These are phyloP conservation scores for Hestina assimilis DNA, from an alignment of 1,140 invertebrate genomes.

Conservation along the genomic window DNA sequence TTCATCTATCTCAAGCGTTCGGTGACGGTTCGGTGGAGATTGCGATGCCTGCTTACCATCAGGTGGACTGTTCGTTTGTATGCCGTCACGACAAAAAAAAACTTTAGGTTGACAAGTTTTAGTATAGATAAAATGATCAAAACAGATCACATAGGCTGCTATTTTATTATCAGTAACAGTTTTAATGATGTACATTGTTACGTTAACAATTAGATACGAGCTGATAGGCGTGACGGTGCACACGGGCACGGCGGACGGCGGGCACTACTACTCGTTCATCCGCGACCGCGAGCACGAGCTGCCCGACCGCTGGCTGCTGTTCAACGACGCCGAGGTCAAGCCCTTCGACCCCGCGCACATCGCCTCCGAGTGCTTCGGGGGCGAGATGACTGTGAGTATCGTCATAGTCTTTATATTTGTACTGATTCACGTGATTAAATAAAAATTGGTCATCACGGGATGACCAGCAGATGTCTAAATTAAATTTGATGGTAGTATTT, in stretches of 20 bases:
- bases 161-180: too few relatives aligned
- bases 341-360: slow-evolving; percentile 96
- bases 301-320: slow-evolving; percentile 94
- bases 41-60: too few relatives aligned
- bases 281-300: slow-evolving; percentile 85
- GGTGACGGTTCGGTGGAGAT: too few relatives aligned
- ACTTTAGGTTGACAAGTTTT: too few relatives aligned
- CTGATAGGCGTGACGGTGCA: slow-evolving; percentile 97
- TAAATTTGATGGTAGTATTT: too few relatives aligned
- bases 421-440: neutral
- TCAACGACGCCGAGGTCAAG: slow-evolving; percentile 98
- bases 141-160: too few relatives aligned
- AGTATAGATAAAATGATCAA: too few relatives aligned
- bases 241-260: slow-evolving; percentile 96
- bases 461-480: too few relatives aligned
- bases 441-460: too few relatives aligned
- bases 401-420: neutral
- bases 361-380: slow-evolving; percentile 96
- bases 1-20: too few relatives aligned
- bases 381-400: slow-evolving; percentile 91
- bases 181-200: neutral
- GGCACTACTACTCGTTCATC: slow-evolving; percentile 98
- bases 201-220: slow-evolving; percentile 88
- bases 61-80: too few relatives aligned
- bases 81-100: too few relatives aligned